phyloP scores from a whole-genome alignment of 1,140 invertebrate genomes.

The Aphelenchoides avenae region DNA sequence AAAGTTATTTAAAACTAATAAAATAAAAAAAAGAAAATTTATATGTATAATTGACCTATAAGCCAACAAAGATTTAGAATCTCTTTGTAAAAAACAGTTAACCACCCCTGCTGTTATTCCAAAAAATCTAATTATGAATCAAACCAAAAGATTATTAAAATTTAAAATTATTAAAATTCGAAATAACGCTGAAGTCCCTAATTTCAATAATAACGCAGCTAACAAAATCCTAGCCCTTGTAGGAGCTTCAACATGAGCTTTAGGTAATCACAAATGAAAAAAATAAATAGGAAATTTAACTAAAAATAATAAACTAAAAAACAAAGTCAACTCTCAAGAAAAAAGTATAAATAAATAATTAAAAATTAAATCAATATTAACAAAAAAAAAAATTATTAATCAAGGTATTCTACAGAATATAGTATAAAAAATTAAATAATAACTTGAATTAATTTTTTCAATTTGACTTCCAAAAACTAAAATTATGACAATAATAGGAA shows the following conservation, averaged over 20 bases:
- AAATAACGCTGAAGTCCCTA: conserved; percentile 68
- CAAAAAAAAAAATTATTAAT: conserved; percentile 60
- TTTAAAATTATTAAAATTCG: conserved; percentile 62
- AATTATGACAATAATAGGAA: conserved; percentile 68
- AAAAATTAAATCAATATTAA: conserved; percentile 60
- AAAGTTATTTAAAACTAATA: conserved; percentile 12
- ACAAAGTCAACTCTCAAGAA: conserved; percentile 63
- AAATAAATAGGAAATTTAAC: conserved; percentile 70
- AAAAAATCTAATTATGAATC: conserved; percentile 64
- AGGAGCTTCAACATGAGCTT: conserved; percentile 72
- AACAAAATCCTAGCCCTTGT: conserved; percentile 70
- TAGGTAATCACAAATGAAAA: conserved; percentile 70
- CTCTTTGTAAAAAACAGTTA: conserved; percentile 66
- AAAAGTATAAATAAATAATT: conserved; percentile 58
- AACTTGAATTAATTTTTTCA: conserved; percentile 36
- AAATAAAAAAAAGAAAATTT: conserved; percentile 26
- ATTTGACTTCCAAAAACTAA: conserved; percentile 66
- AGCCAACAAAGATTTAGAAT: conserved; percentile 67
- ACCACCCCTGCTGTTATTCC: conserved; percentile 65
- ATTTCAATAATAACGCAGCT: conserved; percentile 69
- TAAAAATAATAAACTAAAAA: conserved; percentile 66
- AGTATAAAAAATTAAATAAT: conserved; percentile 66
- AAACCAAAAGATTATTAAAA: conserved; percentile 55
- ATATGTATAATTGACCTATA: conserved; percentile 62
- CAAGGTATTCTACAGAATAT: conserved; percentile 66